phyloP scores from a whole-genome alignment of 2,797 vertebrate genomes.

The Otolemur crassicaudatus region DNA sequence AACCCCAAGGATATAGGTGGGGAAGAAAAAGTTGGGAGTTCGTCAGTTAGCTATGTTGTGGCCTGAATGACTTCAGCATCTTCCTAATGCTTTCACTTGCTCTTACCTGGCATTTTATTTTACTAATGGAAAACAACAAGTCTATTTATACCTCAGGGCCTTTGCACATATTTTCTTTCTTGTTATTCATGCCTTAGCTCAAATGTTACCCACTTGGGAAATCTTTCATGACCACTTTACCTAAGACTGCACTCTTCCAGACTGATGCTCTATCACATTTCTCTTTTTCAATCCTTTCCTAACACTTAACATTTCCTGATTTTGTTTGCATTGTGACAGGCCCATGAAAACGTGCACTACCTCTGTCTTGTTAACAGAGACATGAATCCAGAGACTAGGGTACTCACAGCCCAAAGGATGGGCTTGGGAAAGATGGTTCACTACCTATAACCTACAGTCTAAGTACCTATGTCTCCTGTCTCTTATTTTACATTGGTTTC shows the following conservation, averaged over 20 bases:
- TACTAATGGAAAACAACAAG: constrained; percentile 28
- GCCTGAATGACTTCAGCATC: background rate
- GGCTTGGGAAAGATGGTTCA: background rate
- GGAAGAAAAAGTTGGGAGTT: background rate
- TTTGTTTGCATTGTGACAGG: background rate
- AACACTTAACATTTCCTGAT: background rate
- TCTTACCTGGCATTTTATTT: background rate
- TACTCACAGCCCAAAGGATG: background rate
- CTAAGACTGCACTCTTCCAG: background rate
- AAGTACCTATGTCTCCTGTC: background rate
- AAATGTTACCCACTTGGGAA: constrained; percentile 1
- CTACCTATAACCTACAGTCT: background rate
- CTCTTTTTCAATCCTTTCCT: constrained; percentile 19
- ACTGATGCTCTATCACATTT: background rate
- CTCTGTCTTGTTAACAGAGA: background rate
- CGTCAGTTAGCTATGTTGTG: background rate
- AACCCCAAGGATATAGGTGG: background rate
- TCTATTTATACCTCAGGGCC: background rate
- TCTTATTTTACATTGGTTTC: background rate
- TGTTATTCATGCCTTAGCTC: background rate
- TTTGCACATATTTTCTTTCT: constrained; percentile 5
- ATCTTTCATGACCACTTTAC: background rate
- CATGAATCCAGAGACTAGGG: background rate
- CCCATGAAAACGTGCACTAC: background rate
- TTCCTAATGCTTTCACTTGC: background rate